Conservation (phyloP, 2,797 vertebrate species). For the Rachycentron canadum region DNA sequence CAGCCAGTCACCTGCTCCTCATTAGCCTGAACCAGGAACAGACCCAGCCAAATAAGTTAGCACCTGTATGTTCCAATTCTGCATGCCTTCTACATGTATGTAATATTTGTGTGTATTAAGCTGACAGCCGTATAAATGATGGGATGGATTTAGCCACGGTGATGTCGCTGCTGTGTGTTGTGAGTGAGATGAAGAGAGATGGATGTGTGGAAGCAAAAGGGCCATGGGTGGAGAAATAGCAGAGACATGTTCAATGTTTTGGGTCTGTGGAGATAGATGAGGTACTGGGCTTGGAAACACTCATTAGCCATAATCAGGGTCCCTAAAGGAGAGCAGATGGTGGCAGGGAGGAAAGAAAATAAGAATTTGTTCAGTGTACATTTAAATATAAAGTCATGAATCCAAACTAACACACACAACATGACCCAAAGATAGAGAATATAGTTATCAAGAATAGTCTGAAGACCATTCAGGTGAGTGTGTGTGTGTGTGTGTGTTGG, state of each 20-base stretch:
- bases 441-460: slow-evolving; percentile 12
- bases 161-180: slow-evolving; percentile 58
- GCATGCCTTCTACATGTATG: slow-evolving; percentile 82
- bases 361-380: slow-evolving; percentile 45
- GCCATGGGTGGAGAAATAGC: slow-evolving; percentile 77
- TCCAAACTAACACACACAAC: slow-evolving; percentile 28
- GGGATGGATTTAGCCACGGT: slow-evolving; percentile 57
- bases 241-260: slow-evolving; percentile 79
- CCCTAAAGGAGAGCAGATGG: slow-evolving; percentile 81
- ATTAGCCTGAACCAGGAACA: slow-evolving; percentile 83
- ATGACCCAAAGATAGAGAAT: slow-evolving; percentile 41
- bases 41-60: slow-evolving; percentile 86
- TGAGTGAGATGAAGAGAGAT: slow-evolving; percentile 62
- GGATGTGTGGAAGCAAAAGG: slow-evolving; percentile 56
- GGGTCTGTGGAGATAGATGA: slow-evolving; percentile 80
- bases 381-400: slow-evolving; percentile 33
- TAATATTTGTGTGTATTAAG: slow-evolving; percentile 83
- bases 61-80: slow-evolving; percentile 88
- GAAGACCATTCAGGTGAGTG: slow-evolving; percentile 13
- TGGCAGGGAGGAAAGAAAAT: slow-evolving; percentile 60
- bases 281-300: slow-evolving; percentile 73
- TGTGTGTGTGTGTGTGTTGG: slow-evolving; percentile 2
- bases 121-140: slow-evolving; percentile 84
- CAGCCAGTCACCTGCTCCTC: slow-evolving; percentile 86
- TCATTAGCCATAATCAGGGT: slow-evolving; percentile 81